Base-by-base conservation (phyloP, 1,140 invertebrate genomes). In the Drosophila novamexicana region DNA sequence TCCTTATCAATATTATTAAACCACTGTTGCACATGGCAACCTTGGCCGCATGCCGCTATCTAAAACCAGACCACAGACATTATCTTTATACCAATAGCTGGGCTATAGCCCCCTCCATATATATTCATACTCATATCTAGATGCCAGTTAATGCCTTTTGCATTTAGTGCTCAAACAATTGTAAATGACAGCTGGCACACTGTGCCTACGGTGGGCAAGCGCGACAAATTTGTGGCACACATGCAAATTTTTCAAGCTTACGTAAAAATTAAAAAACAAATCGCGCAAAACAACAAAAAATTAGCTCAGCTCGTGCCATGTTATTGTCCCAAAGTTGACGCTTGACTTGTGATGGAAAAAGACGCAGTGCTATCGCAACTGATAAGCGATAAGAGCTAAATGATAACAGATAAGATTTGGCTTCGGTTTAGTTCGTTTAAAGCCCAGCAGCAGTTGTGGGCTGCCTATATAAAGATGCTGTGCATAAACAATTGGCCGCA, bases 241-340 rank as follows among this genome's bases (percentile, higher is more conserved):
- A 83, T 83, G 83, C 77, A 86, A 88, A 88, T 86, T 81, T 67
- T 34, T 39, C 32, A 32, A 44, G 32, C 79, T 88, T 88, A 83
- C 76, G 70, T 86, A 78, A 69, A 80, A 18, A 14, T 2, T 18
- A 36, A 44, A 54, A 45, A 59, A 52, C 42, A 36, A 40, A 22
- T 29, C 54, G 62, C 70, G 61, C 65, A 45, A 58, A 54, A 57
- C 53, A 68, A 40, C 54, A 67, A 58, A 58, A 18, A 49, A 16
- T 36, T 34, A 52, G 9, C 42, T 34, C 61, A 49, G 42, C 64
- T 65, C 61, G 34, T 49, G 64, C 61, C 64, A 70, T 80, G 77
- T 45, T 80, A 65, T 80, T 80, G 75, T 59, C 77, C 54, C 70
- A 54, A 75, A 62, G 68, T 73, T 65, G 63, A 59, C 36, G 47